Conservation (phyloP, 2,113 vertebrate species). For the Dicaeum eximium region DNA sequence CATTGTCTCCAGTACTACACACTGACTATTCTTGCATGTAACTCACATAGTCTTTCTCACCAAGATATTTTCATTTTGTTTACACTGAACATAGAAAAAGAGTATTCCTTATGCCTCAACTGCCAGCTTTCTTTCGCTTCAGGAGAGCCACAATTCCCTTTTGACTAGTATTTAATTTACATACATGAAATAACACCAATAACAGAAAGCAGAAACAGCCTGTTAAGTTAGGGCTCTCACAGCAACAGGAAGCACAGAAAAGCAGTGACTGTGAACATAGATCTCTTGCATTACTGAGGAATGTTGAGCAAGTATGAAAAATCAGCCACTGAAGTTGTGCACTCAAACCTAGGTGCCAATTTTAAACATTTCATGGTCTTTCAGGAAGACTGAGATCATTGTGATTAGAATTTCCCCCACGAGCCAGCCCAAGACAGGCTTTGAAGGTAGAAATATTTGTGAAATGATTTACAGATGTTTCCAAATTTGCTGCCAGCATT, state of each 20-base stretch:
- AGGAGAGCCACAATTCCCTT: background rate
- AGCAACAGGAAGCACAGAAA: background rate
- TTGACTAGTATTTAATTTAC: background rate
- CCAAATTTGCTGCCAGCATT: slow-evolving; percentile 5
- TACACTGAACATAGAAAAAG: background rate
- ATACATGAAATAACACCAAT: background rate
- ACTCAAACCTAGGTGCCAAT: background rate
- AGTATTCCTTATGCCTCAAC: background rate
- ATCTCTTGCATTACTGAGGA: background rate
- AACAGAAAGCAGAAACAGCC: background rate
- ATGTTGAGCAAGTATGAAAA: background rate
- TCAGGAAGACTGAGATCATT: background rate
- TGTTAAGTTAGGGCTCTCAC: background rate
- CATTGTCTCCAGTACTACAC: background rate
- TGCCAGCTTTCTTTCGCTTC: background rate
- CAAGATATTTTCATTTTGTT: background rate
- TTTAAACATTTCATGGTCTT: background rate
- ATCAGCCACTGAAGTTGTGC: background rate
- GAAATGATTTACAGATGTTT: slow-evolving; percentile 57
- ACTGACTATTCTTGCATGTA: background rate
- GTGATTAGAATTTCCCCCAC: background rate
- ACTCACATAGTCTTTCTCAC: background rate
- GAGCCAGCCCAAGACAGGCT: background rate
- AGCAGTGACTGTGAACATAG: background rate
- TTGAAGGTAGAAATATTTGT: slow-evolving; percentile 24